A percentile compares a stretch with the other conserved stretches of the same genome.
Conservation (phyloP, 2,888 invertebrate species). For the Drosophila austrosaltans region DNA sequence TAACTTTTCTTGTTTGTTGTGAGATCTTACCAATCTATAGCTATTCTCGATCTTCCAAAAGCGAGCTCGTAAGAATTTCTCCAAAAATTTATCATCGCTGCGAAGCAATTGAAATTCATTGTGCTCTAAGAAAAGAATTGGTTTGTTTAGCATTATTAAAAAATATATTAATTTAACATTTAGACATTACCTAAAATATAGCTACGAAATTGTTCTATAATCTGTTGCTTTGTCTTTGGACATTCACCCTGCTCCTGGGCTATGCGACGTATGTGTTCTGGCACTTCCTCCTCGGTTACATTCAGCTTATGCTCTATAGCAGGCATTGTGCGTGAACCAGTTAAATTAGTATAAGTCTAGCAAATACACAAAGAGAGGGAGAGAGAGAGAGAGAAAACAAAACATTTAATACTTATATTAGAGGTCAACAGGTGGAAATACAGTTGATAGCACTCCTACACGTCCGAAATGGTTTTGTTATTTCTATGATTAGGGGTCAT, state of each 20-base stretch:
- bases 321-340: constrained; percentile 62
- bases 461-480: background rate
- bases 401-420: too few relatives aligned
- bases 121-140: constrained; percentile 85
- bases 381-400: background rate
- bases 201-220: constrained; percentile 89
- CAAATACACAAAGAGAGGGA: background rate
- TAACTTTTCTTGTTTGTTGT: background rate
- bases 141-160: background rate
- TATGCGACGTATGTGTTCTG: constrained; percentile 87
- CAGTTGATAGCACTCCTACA: background rate
- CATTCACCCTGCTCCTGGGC: constrained; percentile 88
- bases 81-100: constrained; percentile 90
- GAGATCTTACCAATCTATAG: constrained; percentile 88
- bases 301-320: constrained; percentile 85
- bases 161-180: background rate
- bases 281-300: constrained; percentile 86
- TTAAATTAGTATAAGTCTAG: constrained; percentile 32
- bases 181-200: constrained; percentile 87
- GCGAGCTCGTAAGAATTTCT: constrained; percentile 90
- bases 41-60: constrained; percentile 89
- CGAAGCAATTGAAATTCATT: constrained; percentile 90
- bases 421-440: background rate
- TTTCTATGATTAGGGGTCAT: too few relatives aligned
- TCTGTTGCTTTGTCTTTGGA: constrained; percentile 87